Conservation (phyloP, 2,888 invertebrate genomes). For the Ectemnius cavifrons region DNA sequence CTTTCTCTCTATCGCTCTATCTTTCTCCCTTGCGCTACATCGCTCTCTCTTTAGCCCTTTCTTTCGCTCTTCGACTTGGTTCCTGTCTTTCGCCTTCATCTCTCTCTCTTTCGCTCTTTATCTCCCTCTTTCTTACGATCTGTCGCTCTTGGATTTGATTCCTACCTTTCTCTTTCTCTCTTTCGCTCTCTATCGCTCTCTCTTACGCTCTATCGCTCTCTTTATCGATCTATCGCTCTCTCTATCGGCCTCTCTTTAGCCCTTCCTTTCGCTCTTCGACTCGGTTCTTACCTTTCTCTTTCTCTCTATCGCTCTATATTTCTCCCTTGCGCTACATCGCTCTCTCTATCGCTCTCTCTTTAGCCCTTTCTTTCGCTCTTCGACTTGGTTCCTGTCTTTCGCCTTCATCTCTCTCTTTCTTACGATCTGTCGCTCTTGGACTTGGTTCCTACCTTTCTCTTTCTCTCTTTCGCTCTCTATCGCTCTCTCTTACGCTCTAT, state of each 20-base stretch:
- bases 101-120: constrained; percentile 13
- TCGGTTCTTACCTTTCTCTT: not conserved
- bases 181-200: too few relatives aligned
- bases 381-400: not conserved
- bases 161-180: too few relatives aligned
- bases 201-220: constrained; percentile 15
- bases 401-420: constrained; percentile 11
- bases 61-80: not conserved
- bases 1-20: constrained; percentile 17
- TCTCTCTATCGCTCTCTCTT: too few relatives aligned
- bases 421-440: not conserved
- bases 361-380: not conserved
- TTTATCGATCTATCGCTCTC: too few relatives aligned
- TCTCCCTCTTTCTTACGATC: constrained; percentile 8
- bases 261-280: too few relatives aligned
- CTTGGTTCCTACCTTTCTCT: not conserved
- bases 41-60: not conserved
- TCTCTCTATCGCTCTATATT: constrained; percentile 15
- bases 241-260: too few relatives aligned
- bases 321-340: not conserved
- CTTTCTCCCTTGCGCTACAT: not conserved
- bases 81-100: constrained; percentile 18
- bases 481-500: not conserved
- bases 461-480: constrained; percentile 9
- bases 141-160: too few relatives aligned